Conservation (phyloP, 2,797 vertebrate species). For the Liasis olivaceus region DNA sequence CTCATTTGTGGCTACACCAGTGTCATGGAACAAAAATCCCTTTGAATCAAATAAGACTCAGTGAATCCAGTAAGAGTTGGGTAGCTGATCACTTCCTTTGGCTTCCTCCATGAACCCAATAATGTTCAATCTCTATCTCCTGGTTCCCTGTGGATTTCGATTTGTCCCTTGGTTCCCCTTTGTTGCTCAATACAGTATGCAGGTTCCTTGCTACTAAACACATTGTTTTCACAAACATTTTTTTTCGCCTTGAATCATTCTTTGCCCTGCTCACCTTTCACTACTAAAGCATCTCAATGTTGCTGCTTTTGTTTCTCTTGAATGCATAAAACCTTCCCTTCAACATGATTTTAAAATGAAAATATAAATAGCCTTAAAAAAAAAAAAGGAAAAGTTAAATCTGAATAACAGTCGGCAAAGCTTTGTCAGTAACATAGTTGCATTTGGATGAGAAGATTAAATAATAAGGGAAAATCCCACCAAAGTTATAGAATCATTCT, state of each 20-base stretch:
- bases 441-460: neutral
- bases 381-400: neutral
- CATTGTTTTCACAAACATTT: neutral
- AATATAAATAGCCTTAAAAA: neutral
- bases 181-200: neutral
- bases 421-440: neutral
- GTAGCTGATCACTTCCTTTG: neutral
- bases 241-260: too few species aligned
- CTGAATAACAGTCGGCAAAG: too few species aligned
- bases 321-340: neutral
- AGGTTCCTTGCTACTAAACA: neutral
- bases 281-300: neutral
- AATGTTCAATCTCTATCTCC: neutral
- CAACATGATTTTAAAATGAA: neutral
- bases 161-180: neutral
- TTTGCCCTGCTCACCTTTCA: neutral
- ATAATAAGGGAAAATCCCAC: neutral
- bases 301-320: neutral
- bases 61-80: neutral
- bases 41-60: neutral
- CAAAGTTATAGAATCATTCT: neutral
- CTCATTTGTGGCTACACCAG: neutral
- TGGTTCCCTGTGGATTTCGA: neutral
- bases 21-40: neutral
- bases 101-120: neutral